Evolutionary conservation across 2,113 vertebrate species (phyloP), one percentile per base, ranked within the genome.

Genomic region (Toxotes chatareus): DNA sequence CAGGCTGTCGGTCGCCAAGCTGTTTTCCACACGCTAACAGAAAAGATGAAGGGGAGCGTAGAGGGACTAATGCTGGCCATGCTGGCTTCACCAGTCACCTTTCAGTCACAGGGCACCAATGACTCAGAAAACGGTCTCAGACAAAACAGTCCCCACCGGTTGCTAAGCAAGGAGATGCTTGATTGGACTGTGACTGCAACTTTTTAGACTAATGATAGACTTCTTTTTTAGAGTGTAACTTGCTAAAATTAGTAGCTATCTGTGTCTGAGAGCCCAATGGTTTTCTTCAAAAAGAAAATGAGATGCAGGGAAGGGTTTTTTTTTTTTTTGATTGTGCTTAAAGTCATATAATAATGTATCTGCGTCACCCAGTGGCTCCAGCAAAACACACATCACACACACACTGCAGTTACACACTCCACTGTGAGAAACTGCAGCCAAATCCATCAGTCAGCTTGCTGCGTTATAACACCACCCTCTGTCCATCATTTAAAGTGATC

Each of bases 1-100:
- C 93, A 94, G 93, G 90, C 92, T 93, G 91, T 84, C 88, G 86
- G 88, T 82, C 87, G 92, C 92, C 89, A 90, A 90, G 90, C 91
- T 92, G 87, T 89, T 92, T 91, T 94, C 91, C 93, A 93, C 92
- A 93, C 87, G 91, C 90, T 79, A 89, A 92, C 76, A 85, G 88
- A 82, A 90, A 89, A 91, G 90, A 90, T 85, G 88, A 87, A 90
- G 87, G 89, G 74, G 86, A 88, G 91, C 68, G 76, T 73, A 69
- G 59, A 85, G 81, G 89, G 85, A 66, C 80, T 91, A 89, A 92
- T 80, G 80, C 78, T 73, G 90, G 83, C 88, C 83, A n/a, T 73
- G 87, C 76, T 63, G 79, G 90, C 84, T 88, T 89, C 88, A 70
- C 76, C 85, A 87, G 87, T 90, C 90, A 87, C 82, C 89, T 90